These are phyloP conservation scores for Thamnophis sirtalis DNA, from an alignment of 2,113 vertebrate species.

Conservation along the genomic window DNA sequence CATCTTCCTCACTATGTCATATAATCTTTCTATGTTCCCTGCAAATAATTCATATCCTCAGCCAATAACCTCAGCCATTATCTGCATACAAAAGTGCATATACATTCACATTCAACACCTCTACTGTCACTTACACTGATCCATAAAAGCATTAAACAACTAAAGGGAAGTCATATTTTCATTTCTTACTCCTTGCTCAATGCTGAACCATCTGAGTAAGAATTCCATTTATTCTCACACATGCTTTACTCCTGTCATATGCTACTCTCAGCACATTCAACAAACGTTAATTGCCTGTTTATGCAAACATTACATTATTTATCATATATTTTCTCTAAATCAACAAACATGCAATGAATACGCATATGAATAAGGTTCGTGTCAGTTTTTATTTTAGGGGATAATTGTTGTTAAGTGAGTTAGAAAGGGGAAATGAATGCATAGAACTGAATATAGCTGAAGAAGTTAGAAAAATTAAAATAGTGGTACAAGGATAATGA, in stretches of 20 bases:
- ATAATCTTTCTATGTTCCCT: neutral
- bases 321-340: neutral
- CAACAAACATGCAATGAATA: neutral
- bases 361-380: neutral
- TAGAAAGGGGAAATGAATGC: neutral
- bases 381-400: neutral
- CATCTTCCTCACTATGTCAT: neutral
- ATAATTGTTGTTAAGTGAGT: neutral
- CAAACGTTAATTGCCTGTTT: neutral
- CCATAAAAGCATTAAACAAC: neutral
- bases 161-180: neutral
- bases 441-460: neutral
- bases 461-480: neutral
- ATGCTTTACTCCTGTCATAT: neutral
- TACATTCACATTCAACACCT: neutral
- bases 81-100: neutral
- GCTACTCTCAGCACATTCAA: neutral
- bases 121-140: neutral
- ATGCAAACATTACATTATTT: neutral
- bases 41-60: neutral
- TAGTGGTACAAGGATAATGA: neutral
- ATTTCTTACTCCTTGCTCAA: neutral
- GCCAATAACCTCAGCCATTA: neutral
- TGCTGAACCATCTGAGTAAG: neutral
- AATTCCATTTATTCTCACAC: neutral